Conservation (phyloP, 2,113 vertebrate genomes). For the Tachuris rubrigastra region DNA sequence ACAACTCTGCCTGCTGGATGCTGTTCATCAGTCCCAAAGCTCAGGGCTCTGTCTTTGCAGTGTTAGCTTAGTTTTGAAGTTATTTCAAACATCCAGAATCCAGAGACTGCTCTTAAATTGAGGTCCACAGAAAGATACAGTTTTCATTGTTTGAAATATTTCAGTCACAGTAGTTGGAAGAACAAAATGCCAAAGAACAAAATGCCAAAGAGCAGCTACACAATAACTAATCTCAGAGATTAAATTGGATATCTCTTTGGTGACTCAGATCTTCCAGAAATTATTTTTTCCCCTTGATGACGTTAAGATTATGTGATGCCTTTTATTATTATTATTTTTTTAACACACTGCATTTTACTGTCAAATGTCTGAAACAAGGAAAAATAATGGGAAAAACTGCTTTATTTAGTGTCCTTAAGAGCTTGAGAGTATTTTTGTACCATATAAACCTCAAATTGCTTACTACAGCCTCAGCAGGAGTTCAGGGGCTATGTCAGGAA, state of each 20-base stretch:
- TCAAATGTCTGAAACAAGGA: not conserved
- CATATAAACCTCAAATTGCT: not conserved
- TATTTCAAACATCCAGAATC: not conserved
- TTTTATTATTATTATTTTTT: not conserved
- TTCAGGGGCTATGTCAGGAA: not conserved
- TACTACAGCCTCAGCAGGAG: not conserved
- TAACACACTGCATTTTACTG: not conserved
- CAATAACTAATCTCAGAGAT: not conserved
- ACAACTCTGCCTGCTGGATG: not conserved
- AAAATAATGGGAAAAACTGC: not conserved
- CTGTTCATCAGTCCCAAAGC: not conserved
- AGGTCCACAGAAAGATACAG: not conserved
- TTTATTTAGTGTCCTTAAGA: not conserved
- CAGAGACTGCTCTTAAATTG: not conserved
- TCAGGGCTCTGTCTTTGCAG: not conserved
- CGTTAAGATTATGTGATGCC: not conserved
- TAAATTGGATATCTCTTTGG: not conserved
- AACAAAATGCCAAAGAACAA: not conserved
- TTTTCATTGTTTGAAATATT: not conserved
- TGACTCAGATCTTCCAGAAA: not conserved
- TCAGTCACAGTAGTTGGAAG: not conserved
- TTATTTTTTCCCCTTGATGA: not conserved
- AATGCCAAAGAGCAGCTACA: not conserved
- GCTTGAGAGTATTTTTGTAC: not conserved
- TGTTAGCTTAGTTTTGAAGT: not conserved